Evolutionary conservation across 2,797 vertebrate species (phyloP).

Genomic region (Monodelphis domestica): DNA sequence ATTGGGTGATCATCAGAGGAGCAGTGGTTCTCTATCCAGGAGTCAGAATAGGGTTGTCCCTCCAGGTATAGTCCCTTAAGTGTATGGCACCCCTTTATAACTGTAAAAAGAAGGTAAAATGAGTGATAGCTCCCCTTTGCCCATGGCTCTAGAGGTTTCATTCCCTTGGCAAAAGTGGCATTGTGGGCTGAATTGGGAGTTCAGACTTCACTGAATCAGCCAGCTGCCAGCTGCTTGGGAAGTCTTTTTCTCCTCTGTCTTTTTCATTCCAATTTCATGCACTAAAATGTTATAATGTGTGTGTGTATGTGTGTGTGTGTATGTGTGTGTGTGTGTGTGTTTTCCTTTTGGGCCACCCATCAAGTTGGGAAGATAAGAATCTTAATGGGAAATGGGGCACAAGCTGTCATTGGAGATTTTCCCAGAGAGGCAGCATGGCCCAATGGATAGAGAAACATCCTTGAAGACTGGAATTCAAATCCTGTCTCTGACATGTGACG

Average conservation of each 20-base stretch:
- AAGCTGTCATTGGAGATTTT: not conserved
- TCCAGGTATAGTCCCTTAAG: not conserved
- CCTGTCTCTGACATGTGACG: not conserved
- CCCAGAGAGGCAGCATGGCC: not conserved
- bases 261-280: not conserved
- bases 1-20: not conserved
- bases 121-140: not conserved
- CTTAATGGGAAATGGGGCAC: not conserved
- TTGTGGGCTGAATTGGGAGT: not conserved
- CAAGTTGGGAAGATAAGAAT: not conserved
- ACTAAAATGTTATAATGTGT: not conserved
- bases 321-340: not conserved
- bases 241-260: not conserved
- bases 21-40: not conserved
- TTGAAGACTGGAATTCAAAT: not conserved
- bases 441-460: not conserved
- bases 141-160: not conserved
- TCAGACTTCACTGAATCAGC: not conserved
- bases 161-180: not conserved
- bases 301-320: not conserved
- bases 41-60: not conserved
- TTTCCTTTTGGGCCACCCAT: constrained; percentile 2
- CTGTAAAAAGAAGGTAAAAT: not conserved
- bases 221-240: not conserved
- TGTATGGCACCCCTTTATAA: not conserved